These are phyloP conservation scores for human DNA, from an alignment of 2,113 vertebrate species.

Conservation along the genomic window DNA sequence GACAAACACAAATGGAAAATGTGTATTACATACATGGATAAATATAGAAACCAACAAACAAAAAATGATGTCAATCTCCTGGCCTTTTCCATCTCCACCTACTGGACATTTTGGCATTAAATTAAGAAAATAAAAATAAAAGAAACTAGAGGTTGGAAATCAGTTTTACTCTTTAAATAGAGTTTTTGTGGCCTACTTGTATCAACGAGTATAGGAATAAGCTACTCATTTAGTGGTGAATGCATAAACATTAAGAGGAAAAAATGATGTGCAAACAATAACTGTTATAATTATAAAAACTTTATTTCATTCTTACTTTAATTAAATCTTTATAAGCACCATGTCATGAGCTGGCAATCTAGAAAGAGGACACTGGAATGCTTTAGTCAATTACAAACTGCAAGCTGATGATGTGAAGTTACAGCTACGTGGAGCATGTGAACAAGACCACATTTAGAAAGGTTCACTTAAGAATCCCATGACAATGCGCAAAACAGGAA, in stretches of 20 bases:
- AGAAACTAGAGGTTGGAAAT: background rate
- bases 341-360: conserved; percentile 77
- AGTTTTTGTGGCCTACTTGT: background rate
- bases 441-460: conserved; percentile 72
- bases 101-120: background rate
- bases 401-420: conserved; percentile 67
- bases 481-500: conserved; percentile 69
- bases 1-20: background rate
- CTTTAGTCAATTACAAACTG: conserved; percentile 64
- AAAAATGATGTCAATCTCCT: background rate
- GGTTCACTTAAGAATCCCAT: conserved; percentile 23
- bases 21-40: background rate
- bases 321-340: conserved; percentile 84
- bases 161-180: background rate
- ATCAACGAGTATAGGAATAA: background rate
- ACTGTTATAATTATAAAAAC: conserved; percentile 80
- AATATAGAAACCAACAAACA: background rate
- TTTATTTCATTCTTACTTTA: conserved; percentile 85
- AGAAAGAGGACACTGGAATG: conserved; percentile 73
- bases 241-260: conserved; percentile 34
- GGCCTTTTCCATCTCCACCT: background rate
- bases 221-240: conserved; percentile 30
- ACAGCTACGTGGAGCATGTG: conserved; percentile 54
- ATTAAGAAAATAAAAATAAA: background rate
- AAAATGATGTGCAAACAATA: conserved; percentile 72